These are phyloP conservation scores for Sphenopsis melanotis DNA, from an alignment of 2,797 vertebrate species.

Conservation along the genomic window DNA sequence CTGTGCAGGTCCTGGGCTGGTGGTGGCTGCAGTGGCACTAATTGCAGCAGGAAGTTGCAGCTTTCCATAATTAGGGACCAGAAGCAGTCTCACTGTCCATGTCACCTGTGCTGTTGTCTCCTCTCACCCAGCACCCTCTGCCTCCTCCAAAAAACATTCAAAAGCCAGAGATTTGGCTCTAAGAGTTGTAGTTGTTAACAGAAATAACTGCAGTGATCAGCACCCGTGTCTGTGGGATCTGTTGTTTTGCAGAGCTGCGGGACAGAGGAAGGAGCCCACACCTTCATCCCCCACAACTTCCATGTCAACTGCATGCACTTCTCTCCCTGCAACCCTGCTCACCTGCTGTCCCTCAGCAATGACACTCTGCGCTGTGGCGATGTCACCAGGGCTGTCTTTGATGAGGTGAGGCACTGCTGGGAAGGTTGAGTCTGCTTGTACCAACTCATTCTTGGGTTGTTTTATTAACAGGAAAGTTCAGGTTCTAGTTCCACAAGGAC, in stretches of 20 bases:
- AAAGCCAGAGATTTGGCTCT: background rate
- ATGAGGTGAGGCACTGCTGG: constrained; percentile 75
- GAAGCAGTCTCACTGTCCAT: background rate
- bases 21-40: background rate
- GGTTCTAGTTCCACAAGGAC: background rate
- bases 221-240: rapidly evolving
- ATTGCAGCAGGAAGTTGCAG: background rate
- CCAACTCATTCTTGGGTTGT: background rate
- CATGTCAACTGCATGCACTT: constrained; percentile 81
- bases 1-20: background rate
- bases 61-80: background rate
- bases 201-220: rapidly evolving
- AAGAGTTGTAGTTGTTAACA: background rate
- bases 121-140: background rate
- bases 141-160: background rate
- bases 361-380: constrained; percentile 85
- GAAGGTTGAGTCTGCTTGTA: rapidly evolving
- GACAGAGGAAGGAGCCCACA: constrained; percentile 69
- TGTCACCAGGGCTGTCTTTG: constrained; percentile 80
- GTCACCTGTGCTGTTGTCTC: too few species aligned
- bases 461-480: background rate
- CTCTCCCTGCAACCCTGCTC: constrained; percentile 74
- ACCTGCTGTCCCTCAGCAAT: constrained; percentile 83
- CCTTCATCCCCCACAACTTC: constrained; percentile 78
- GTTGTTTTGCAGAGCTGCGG: constrained; percentile 65